phyloP scores from a whole-genome alignment of 2,888 invertebrate species.

The Pheosia tremula region DNA sequence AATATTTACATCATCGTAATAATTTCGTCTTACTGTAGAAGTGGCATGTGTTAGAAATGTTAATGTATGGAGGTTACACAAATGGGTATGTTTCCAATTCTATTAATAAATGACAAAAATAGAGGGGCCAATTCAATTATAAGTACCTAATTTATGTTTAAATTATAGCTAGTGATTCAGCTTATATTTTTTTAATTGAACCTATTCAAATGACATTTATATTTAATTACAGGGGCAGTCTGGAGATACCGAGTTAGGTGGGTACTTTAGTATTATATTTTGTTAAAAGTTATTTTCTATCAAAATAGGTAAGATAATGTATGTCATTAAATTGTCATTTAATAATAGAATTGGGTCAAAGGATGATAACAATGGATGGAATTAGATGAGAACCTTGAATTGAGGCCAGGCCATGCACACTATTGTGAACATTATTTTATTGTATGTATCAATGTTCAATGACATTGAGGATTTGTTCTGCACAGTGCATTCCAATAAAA shows the following conservation, averaged over 20 bases:
- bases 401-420: slow-evolving; percentile 29
- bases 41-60: slow-evolving; percentile 8
- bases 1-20: slow-evolving; percentile 3
- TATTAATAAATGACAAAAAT: slow-evolving; percentile 27
- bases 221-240: not conserved
- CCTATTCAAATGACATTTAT: not conserved
- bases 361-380: slow-evolving; percentile 31
- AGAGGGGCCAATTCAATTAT: slow-evolving; percentile 11
- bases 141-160: not conserved
- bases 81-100: slow-evolving; percentile 26
- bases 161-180: not conserved
- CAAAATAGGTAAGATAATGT: no score
- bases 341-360: slow-evolving; percentile 23
- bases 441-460: slow-evolving; percentile 40
- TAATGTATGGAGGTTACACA: slow-evolving; percentile 12
- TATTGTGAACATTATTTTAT: slow-evolving; percentile 26
- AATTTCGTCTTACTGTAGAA: slow-evolving; percentile 13
- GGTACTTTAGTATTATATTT: not conserved
- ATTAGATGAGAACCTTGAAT: slow-evolving; percentile 41
- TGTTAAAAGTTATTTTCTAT: not conserved
- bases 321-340: not conserved
- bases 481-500: slow-evolving; percentile 39
- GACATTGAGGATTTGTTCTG: slow-evolving; percentile 58
- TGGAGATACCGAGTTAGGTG: no score
- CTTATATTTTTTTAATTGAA: not conserved